Evolutionary conservation across 2,888 invertebrate genomes (phyloP).

Genomic region (Bedellia somnulentella): DNA sequence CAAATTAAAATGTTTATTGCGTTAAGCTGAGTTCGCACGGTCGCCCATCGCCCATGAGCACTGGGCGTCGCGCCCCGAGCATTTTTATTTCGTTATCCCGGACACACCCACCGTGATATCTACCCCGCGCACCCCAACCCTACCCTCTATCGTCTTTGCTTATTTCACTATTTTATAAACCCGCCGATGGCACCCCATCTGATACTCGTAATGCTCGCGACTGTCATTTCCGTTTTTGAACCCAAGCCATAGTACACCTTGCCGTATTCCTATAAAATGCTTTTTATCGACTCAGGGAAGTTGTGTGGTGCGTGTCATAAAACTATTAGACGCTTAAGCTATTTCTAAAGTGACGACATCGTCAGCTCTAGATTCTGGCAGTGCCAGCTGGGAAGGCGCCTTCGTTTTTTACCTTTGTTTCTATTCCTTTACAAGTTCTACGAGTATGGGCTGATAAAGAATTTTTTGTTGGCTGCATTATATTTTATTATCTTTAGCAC

Average conservation of each 20-base stretch:
- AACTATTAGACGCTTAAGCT: slow-evolving; percentile 59
- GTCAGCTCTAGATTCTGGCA: slow-evolving; percentile 18
- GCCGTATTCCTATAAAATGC: slow-evolving; percentile 17
- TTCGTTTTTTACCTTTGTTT: slow-evolving; percentile 36
- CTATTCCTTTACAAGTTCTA: slow-evolving; percentile 46
- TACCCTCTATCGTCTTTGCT: slow-evolving; percentile 21
- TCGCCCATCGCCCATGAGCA: slow-evolving; percentile 29
- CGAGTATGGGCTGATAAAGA: slow-evolving; percentile 28
- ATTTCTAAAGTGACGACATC: slow-evolving; percentile 46
- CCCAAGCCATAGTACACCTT: slow-evolving; percentile 20
- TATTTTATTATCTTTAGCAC: slow-evolving; percentile 52
- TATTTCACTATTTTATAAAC: slow-evolving; percentile 40
- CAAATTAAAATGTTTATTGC: slow-evolving; percentile 62
- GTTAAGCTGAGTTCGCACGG: slow-evolving; percentile 55
- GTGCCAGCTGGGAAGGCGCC: slow-evolving; percentile 33
- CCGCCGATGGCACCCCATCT: slow-evolving; percentile 42
- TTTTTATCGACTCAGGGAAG: slow-evolving; percentile 16
- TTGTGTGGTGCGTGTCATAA: slow-evolving; percentile 56
- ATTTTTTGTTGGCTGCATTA: slow-evolving; percentile 31
- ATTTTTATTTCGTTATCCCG: slow-evolving; percentile 53
- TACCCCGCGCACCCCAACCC: slow-evolving; percentile 19
- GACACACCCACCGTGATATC: slow-evolving; percentile 28
- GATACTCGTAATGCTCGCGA: slow-evolving; percentile 45
- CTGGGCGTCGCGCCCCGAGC: slow-evolving; percentile 19
- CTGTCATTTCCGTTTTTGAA: slow-evolving; percentile 34